Evolutionary conservation across 2,888 invertebrate genomes (phyloP).

Genomic region (Smittia sp.): DNA sequence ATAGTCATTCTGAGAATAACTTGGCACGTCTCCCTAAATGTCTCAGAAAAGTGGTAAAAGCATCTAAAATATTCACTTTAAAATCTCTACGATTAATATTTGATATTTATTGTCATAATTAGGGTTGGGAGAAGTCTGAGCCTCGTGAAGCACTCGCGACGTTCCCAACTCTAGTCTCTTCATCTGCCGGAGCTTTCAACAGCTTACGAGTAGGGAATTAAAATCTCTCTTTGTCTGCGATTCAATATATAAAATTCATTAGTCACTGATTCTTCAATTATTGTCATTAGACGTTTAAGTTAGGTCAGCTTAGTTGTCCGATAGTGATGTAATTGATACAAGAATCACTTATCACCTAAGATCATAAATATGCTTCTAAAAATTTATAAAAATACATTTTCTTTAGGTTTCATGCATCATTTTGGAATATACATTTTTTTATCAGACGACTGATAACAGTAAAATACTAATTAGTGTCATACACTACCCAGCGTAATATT

Average conservation of each 20-base stretch:
- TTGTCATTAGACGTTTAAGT: slow-evolving; percentile 26
- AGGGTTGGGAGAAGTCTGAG: too few relatives aligned
- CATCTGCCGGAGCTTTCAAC: neutral
- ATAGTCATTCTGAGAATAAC: neutral
- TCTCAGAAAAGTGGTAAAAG: slow-evolving; percentile 21
- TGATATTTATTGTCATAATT: neutral
- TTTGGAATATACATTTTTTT: neutral
- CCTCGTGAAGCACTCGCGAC: too few relatives aligned
- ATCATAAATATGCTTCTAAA: slow-evolving; percentile 10
- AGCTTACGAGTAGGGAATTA: neutral
- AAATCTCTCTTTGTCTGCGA: neutral
- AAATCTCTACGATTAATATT: neutral
- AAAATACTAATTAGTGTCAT: neutral
- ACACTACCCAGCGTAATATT: neutral
- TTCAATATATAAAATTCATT: slow-evolving; percentile 9
- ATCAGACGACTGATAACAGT: slow-evolving; percentile 1
- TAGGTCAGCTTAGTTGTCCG: neutral
- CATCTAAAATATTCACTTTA: slow-evolving; percentile 8
- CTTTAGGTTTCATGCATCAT: neutral
- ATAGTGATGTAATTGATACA: slow-evolving; percentile 11
- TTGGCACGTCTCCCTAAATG: neutral
- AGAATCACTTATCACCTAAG: neutral
- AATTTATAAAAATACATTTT: slow-evolving; percentile 23
- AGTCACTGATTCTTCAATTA: neutral
- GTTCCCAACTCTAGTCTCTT: too few relatives aligned